Evolutionary conservation across 2,888 invertebrate species (phyloP), one percentile per base, ranked within the genome.

Genomic region (Melangyna quadrimaculata): DNA sequence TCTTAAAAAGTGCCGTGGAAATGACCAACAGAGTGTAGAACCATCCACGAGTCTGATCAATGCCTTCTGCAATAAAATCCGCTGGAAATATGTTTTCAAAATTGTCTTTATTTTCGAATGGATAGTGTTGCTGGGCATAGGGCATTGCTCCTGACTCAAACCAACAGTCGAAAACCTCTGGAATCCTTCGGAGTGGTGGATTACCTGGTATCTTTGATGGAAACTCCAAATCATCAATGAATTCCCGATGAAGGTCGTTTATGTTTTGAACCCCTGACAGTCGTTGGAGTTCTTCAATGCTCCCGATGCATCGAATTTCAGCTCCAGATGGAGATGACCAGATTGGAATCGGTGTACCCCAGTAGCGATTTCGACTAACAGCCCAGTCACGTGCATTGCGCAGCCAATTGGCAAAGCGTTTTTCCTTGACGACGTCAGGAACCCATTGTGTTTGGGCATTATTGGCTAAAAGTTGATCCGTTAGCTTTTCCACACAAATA

Each of bases 141-240:
- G 99, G 84, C 84, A 84, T 99, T 48, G 97, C 97, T 12, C 99
- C 98, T 1, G 98, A 98, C 91, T 99, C 99, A 93, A 99, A 99
- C 99, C 99, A 99, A 91, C 99, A 99, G 92, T 99, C 99, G 92
- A 99, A 99, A 0, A 99, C 98, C 93, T 99, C 98, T 0, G 95
- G 90, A 2, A 98, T 95, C 78, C 99, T 94, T 88, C 93, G 94
- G 40, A 99, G 92, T 8, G 96, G 95, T 14, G 98, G 98, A 89
- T 98, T 98, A 88, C 95, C 96, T 0, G 95, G 94, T 48, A 95
- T 94, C 74, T 93, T 93, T 2, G 98, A 98, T 2, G 98, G 98
- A 89, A 99, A 98, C 89, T 95, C 96, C 78, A 99, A 92, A 89
- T 96, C 93, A 92, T 99, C 99, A 88, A 99, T 95, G 89, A 94